Evolutionary conservation across 2,888 invertebrate genomes (phyloP).

Genomic region (Rotaria socialis): DNA sequence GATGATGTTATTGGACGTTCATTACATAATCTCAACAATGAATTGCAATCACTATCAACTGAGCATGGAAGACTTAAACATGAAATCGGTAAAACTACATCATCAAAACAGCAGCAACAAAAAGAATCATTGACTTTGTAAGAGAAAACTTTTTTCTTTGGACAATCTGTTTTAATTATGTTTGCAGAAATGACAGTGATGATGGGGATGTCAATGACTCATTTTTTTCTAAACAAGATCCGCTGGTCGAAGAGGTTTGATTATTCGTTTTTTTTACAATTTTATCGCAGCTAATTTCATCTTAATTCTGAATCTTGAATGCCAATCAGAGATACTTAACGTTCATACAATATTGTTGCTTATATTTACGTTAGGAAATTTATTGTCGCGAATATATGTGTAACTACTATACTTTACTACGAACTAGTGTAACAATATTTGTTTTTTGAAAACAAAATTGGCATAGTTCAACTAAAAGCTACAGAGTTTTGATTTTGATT

Average conservation of each 20-base stretch:
- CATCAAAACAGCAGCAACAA: conserved; percentile 13
- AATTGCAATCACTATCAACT: conserved; percentile 4
- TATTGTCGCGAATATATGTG: too few species aligned
- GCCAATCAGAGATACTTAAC: neutral
- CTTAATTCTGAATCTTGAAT: neutral
- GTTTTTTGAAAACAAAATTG: too few species aligned
- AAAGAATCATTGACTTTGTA: neutral
- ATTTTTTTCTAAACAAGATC: neutral
- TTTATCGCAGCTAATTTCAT: neutral
- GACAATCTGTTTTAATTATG: neutral
- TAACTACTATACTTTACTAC: too few species aligned
- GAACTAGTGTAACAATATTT: too few species aligned
- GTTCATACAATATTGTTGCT: neutral
- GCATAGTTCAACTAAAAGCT: too few species aligned
- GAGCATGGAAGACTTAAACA: conserved; percentile 16
- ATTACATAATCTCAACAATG: neutral
- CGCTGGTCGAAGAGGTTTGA: neutral
- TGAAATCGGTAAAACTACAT: neutral
- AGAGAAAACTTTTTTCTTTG: neutral
- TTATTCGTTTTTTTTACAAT: neutral
- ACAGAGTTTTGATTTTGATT: too few species aligned
- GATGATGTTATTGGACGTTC: conserved; percentile 16
- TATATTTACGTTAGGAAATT: too few species aligned
- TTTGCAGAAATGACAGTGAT: neutral
- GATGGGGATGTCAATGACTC: neutral